These are phyloP conservation scores for Colaptes auratus DNA, from an alignment of 2,113 vertebrate genomes.

Conservation along the genomic window DNA sequence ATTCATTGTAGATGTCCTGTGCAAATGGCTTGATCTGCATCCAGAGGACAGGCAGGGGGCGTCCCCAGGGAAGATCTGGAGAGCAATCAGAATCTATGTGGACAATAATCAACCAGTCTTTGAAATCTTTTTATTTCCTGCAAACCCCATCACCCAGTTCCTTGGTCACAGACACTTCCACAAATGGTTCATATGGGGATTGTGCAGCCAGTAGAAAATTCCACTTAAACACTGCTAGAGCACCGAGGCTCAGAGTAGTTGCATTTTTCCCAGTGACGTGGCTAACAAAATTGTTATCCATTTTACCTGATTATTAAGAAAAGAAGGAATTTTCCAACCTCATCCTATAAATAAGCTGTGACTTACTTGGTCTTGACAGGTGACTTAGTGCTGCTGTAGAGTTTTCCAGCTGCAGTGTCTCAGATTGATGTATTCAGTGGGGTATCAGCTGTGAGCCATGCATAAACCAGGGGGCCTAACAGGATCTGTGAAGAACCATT, in stretches of 20 bases:
- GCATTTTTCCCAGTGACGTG: not conserved
- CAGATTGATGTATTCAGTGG: constrained; percentile 67
- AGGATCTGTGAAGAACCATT: constrained; percentile 51
- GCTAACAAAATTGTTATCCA: not conserved
- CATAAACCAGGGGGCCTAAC: not conserved
- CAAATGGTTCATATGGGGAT: constrained; percentile 36
- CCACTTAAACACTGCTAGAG: not conserved
- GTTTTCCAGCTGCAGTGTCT: constrained; percentile 67
- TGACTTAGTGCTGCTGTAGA: constrained; percentile 61
- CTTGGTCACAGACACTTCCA: constrained; percentile 25
- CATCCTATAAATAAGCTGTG: constrained; percentile 42
- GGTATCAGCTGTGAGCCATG: constrained; percentile 54
- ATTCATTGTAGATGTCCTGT: constrained; percentile 29
- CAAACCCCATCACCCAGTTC: not conserved
- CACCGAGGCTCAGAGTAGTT: not conserved
- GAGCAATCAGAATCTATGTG: constrained; percentile 28
- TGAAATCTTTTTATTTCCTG: constrained; percentile 53
- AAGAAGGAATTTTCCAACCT: constrained; percentile 34
- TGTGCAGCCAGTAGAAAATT: constrained; percentile 39
- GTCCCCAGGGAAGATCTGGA: constrained; percentile 40
- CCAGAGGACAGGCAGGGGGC: constrained; percentile 44
- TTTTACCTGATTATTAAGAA: constrained; percentile 34
- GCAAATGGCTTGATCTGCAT: constrained; percentile 45
- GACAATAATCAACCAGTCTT: constrained; percentile 49
- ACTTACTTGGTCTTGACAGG: constrained; percentile 61